Base-by-base conservation (phyloP, 2,888 invertebrate species). In the Plebejus anna region DNA sequence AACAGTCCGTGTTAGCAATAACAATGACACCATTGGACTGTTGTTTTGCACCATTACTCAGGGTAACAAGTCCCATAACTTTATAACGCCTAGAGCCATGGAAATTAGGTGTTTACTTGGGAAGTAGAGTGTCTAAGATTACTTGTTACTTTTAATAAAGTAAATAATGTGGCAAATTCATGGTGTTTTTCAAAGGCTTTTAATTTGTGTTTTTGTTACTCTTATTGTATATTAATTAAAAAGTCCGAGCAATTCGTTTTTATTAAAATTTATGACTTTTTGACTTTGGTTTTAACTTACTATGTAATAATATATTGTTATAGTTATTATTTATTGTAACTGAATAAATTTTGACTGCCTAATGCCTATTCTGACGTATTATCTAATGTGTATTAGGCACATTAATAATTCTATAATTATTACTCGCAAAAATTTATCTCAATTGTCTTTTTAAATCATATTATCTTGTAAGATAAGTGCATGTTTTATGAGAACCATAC, bases 401-500 rank as follows among this genome's bases (percentile, higher is more conserved):
- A 55, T 16, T 55, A 4, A 55, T 55, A 55, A 55, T 16, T 11
- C 9, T n/a, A 42, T 42, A 42, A 22, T 42, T 9, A 22, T 42
- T 9, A 72, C 22, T n/a, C n/a, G n/a, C 38, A 16, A n/a, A 72
- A 55, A 73, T 5, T 13, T 32, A 51, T 73, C 32, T 22, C 0
- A 51, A 51, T 55, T 55, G 73, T 55, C 73, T 73, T 77, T 78
- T 77, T 77, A 57, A 70, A 72, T 72, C 42, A 38, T 70, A 75
- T 75, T 75, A 76, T 72, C 71, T 71, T 36, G 71, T 61, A 71
- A 76, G 75, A 76, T 76, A 70, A 55, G 73, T 73, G 73, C 55
- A 73, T 73, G 73, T 75, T 89, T 88, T 86, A 87, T 89, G 86
- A 87, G 87, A 86, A 88, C 83, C 81, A 81, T 84, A 82, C 82